A percentile compares a stretch with the other conserved stretches of the same genome.
Evolutionary conservation across 2,113 vertebrate species (phyloP).

Genomic region (Stigmatopora nigra): DNA sequence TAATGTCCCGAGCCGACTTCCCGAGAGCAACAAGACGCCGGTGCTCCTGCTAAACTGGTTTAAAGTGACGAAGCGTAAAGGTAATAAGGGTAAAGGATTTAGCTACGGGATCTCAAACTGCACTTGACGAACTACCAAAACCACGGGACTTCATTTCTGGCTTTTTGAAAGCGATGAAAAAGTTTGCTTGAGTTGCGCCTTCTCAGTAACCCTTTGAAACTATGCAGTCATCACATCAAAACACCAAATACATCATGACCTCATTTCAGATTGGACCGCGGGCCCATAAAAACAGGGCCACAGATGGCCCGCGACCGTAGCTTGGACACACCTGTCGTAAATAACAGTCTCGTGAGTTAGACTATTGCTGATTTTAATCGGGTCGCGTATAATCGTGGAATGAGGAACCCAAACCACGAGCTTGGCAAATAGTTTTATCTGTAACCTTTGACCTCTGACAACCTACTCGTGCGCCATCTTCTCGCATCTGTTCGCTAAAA

Average conservation of each 20-base stretch:
- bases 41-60: conserved; percentile 16
- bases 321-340: neutral
- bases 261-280: neutral
- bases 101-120: neutral
- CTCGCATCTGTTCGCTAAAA: neutral
- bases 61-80: neutral
- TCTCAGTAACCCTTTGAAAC: conserved; percentile 36
- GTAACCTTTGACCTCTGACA: neutral
- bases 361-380: neutral
- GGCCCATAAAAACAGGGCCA: too few relatives aligned
- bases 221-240: conserved; percentile 59
- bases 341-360: neutral
- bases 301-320: too few relatives aligned
- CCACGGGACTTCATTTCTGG: neutral
- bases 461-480: neutral
- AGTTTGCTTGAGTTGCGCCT: conserved; percentile 39
- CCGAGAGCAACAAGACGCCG: conserved; percentile 25
- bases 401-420: neutral
- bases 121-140: neutral
- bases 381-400: neutral
- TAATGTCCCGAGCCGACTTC: conserved; percentile 39
- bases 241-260: conserved; percentile 20
- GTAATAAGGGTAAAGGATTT: neutral
- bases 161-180: neutral
- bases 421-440: neutral